Conservation (phyloP, 2,888 invertebrate species). For the Oscheius sp. region DNA sequence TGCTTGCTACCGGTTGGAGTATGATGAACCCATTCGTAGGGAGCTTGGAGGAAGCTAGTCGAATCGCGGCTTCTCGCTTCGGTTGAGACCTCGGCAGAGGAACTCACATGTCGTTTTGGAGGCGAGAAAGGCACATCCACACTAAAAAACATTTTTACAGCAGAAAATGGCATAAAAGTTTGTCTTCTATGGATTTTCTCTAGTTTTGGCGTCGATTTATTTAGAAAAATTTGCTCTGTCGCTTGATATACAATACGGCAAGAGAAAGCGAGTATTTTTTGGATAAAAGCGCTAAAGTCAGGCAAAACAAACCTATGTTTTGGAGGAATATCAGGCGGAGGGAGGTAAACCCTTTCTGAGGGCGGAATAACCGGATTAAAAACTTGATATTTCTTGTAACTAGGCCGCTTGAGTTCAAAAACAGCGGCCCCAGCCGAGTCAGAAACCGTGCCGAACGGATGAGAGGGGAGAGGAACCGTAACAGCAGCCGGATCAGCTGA, state of each 20-base stretch:
- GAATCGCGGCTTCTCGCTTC: neutral
- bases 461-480: slow-evolving; percentile 8
- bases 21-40: slow-evolving; percentile 30
- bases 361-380: neutral
- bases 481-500: neutral
- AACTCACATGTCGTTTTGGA: neutral
- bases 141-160: neutral
- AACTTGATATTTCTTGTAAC: neutral
- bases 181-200: too few species aligned
- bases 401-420: slow-evolving; percentile 8
- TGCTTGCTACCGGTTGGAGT: slow-evolving; percentile 23
- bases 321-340: slow-evolving; percentile 11
- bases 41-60: slow-evolving; percentile 2
- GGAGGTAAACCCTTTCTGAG: neutral
- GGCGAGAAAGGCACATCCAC: slow-evolving; percentile 2
- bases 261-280: too few species aligned
- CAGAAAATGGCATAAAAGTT: too few species aligned
- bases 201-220: too few species aligned
- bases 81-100: neutral
- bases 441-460: slow-evolving; percentile 7
- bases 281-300: neutral
- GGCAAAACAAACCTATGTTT: neutral
- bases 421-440: slow-evolving; percentile 13
- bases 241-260: too few species aligned
- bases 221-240: too few species aligned